Evolutionary conservation across 1,140 invertebrate species (phyloP).

Genomic region (Macrosteles quadrilineatus): DNA sequence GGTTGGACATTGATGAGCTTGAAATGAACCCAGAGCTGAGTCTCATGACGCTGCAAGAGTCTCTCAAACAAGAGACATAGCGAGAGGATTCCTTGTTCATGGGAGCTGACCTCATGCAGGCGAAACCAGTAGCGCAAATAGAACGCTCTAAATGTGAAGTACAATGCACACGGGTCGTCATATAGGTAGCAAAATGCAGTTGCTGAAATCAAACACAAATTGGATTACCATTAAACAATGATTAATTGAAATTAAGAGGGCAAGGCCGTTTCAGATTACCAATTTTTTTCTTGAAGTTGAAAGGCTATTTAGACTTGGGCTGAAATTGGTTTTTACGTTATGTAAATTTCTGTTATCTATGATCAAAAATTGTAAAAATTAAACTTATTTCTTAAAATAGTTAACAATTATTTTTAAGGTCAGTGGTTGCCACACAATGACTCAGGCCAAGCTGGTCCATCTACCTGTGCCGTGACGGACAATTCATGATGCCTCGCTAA

Average conservation of each 20-base stretch:
- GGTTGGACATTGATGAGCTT: slow-evolving; percentile 84
- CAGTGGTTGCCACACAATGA: too few species aligned
- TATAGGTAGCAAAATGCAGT: slow-evolving; percentile 94
- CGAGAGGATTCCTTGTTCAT: slow-evolving; percentile 82
- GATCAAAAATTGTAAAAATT: too few species aligned
- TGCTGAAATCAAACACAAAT: slow-evolving; percentile 58
- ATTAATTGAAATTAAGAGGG: slow-evolving; percentile 24
- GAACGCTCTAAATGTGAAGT: slow-evolving; percentile 88
- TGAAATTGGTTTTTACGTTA: too few species aligned
- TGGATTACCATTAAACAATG: slow-evolving; percentile 5
- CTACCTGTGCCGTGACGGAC: too few species aligned
- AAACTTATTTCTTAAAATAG: too few species aligned
- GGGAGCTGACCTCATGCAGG: slow-evolving; percentile 87
- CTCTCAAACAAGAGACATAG: slow-evolving; percentile 85
- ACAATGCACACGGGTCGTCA: slow-evolving; percentile 82
- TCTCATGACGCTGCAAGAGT: slow-evolving; percentile 87
- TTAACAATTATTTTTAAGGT: too few species aligned
- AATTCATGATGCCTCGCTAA: too few species aligned
- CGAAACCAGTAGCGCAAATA: slow-evolving; percentile 91
- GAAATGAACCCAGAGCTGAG: slow-evolving; percentile 88
- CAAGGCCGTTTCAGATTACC: too few species aligned
- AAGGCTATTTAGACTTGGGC: too few species aligned
- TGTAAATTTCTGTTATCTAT: too few species aligned
- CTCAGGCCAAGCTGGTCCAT: too few species aligned
- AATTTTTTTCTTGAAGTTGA: background rate